phyloP scores from a whole-genome alignment of 1,140 invertebrate species.

The Vollenhovia emeryi region DNA sequence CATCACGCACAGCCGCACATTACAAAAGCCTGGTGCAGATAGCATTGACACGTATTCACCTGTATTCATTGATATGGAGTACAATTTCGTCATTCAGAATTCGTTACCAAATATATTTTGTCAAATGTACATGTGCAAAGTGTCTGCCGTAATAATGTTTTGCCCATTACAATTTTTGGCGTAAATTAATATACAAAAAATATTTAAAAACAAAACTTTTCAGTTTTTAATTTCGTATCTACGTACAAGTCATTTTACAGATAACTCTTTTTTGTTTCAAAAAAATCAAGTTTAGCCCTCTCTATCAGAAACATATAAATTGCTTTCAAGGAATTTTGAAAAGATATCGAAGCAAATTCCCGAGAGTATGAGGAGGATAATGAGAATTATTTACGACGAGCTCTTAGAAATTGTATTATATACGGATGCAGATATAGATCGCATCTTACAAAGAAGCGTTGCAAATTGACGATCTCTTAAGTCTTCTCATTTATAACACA shows the following conservation, averaged over 20 bases:
- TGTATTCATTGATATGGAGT: conserved; percentile 63
- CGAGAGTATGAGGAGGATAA: neutral
- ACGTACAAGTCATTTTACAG: neutral
- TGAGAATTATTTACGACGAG: conserved; percentile 7
- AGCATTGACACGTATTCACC: conserved; percentile 65
- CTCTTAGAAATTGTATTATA: conserved; percentile 1
- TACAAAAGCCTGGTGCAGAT: conserved; percentile 55
- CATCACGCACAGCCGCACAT: conserved; percentile 63
- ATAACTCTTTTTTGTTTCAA: neutral
- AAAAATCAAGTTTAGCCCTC: neutral
- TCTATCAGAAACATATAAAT: neutral
- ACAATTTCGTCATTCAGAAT: conserved; percentile 68
- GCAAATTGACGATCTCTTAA: conserved; percentile 51
- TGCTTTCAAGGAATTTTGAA: neutral
- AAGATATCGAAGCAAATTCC: neutral
- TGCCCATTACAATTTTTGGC: neutral
- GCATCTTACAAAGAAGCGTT: neutral
- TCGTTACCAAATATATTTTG: conserved; percentile 65
- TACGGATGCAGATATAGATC: neutral
- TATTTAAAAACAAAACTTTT: neutral
- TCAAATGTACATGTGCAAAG: neutral
- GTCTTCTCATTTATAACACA: conserved; percentile 47
- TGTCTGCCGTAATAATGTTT: neutral
- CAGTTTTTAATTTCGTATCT: neutral
- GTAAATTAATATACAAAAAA: neutral